These are phyloP conservation scores for Serripes groenlandicus DNA, from an alignment of 2,888 invertebrate species.

Conservation along the genomic window DNA sequence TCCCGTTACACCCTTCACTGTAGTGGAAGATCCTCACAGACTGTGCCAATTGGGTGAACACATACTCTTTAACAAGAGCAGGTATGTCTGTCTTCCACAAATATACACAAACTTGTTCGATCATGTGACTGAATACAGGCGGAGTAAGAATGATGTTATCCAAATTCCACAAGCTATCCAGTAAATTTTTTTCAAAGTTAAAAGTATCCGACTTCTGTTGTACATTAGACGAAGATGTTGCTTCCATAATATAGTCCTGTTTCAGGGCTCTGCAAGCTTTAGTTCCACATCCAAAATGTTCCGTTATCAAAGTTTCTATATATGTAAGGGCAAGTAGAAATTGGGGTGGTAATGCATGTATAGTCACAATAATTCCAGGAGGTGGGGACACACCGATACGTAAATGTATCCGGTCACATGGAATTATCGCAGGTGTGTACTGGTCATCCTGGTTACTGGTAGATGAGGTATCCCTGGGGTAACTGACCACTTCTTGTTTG, in stretches of 20 bases:
- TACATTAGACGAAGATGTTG: background rate
- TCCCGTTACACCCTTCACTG: constrained; percentile 77
- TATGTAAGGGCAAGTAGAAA: constrained; percentile 85
- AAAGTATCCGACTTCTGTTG: constrained; percentile 26
- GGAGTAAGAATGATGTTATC: constrained; percentile 82
- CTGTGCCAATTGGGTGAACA: constrained; percentile 85
- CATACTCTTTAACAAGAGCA: constrained; percentile 83
- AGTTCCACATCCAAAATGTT: constrained; percentile 80
- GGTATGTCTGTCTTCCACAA: constrained; percentile 84
- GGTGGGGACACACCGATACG: constrained; percentile 84
- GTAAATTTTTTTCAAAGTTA: constrained; percentile 58
- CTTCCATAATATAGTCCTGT: constrained; percentile 46
- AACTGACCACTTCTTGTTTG: constrained; percentile 84
- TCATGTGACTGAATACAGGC: constrained; percentile 80
- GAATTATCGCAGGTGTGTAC: constrained; percentile 84
- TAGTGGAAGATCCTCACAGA: constrained; percentile 81
- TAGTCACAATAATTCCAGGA: constrained; percentile 81
- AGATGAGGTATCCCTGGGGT: constrained; percentile 82
- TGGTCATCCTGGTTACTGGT: constrained; percentile 81
- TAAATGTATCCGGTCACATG: constrained; percentile 83
- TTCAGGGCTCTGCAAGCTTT: constrained; percentile 72
- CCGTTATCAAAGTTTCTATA: constrained; percentile 84
- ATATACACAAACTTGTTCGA: constrained; percentile 83
- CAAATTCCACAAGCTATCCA: constrained; percentile 80
- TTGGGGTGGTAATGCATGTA: constrained; percentile 86